Percentiles rank a stretch among this genome's conserved stretches.
Conservation (phyloP, 1,140 invertebrate species). For the Medauroidea extradentata region DNA sequence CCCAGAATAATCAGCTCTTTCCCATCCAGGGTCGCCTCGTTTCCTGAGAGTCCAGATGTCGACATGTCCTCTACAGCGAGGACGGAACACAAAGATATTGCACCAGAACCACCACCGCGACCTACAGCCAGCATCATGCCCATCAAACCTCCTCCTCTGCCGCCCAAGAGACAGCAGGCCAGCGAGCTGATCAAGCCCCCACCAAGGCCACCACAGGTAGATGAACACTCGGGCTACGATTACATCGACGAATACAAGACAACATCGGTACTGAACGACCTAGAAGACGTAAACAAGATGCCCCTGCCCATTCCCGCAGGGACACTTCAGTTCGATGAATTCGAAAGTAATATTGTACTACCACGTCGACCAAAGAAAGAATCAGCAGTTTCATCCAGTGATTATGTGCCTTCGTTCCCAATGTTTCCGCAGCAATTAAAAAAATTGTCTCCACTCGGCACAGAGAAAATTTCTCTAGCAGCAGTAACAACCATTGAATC, state of each 20-base stretch:
- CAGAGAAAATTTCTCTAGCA: slow-evolving; percentile 4
- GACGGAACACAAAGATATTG: slow-evolving; percentile 43
- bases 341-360: slow-evolving; percentile 30
- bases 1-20: too few species aligned
- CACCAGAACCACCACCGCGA: slow-evolving; percentile 66
- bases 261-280: slow-evolving; percentile 25
- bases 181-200: slow-evolving; percentile 51
- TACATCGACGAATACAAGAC: slow-evolving; percentile 54
- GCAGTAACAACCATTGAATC: slow-evolving; percentile 24
- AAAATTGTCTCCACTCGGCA: too few species aligned
- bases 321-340: slow-evolving; percentile 54
- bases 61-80: slow-evolving; percentile 40
- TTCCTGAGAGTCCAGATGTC: neutral
- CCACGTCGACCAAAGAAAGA: neutral
- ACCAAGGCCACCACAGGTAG: slow-evolving; percentile 57
- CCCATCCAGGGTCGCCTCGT: slow-evolving; percentile 6
- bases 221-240: slow-evolving; percentile 54
- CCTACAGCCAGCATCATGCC: slow-evolving; percentile 49
- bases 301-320: slow-evolving; percentile 28
- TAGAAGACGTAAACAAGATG: slow-evolving; percentile 2
- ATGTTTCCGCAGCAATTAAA: slow-evolving; percentile 30
- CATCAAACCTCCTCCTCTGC: slow-evolving; percentile 74
- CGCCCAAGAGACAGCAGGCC: slow-evolving; percentile 68
- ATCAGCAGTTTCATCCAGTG: neutral
- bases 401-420: slow-evolving; percentile 28